Conservation (phyloP, 2,113 vertebrate genomes). For the Leptosomus discolor region DNA sequence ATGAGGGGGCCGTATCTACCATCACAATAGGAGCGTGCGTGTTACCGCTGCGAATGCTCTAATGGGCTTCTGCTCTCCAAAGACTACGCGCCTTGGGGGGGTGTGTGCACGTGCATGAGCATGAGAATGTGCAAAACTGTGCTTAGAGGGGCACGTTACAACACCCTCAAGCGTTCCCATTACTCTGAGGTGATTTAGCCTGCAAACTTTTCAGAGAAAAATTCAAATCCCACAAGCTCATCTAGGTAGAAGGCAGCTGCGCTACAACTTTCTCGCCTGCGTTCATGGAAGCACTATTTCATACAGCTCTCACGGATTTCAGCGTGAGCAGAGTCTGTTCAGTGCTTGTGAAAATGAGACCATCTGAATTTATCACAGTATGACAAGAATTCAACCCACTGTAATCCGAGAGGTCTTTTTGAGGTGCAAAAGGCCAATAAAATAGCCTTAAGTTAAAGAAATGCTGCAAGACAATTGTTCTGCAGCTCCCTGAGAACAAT, state of each 20-base stretch:
- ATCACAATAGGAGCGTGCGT: background rate
- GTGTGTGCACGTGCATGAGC: fast-evolving
- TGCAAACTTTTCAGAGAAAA: background rate
- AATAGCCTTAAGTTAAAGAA: constrained; percentile 9
- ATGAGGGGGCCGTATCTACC: background rate
- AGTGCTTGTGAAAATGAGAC: background rate
- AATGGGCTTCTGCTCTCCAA: background rate
- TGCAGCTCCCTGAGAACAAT: background rate
- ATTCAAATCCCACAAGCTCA: background rate
- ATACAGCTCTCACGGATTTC: background rate
- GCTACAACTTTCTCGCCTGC: background rate
- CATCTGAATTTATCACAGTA: background rate
- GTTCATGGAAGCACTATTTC: background rate
- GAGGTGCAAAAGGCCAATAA: background rate
- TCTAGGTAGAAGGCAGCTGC: background rate
- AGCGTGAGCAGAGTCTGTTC: fast-evolving
- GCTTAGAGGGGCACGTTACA: background rate
- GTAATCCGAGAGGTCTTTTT: background rate
- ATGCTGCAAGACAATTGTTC: background rate
- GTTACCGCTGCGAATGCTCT: background rate
- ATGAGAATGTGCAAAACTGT: background rate
- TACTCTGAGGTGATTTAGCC: background rate
- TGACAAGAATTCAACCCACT: background rate
- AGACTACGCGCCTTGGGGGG: fast-evolving
- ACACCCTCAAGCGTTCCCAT: background rate